Conservation (phyloP, 1,140 invertebrate genomes). For the Heliconius hermathena region DNA sequence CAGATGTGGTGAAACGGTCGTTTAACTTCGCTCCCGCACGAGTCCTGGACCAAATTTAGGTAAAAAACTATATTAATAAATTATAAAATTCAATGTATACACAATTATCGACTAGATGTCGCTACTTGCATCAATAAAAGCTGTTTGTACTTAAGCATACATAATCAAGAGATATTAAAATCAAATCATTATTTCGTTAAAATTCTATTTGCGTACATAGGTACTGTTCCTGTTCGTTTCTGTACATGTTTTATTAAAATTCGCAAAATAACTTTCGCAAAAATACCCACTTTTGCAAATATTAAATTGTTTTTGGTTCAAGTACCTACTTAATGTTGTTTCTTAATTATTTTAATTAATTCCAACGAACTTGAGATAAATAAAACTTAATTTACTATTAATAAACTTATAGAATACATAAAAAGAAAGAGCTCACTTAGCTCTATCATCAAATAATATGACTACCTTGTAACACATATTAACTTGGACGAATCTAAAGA, state of each 20-base stretch:
- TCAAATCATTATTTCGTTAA: neutral
- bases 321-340: no score
- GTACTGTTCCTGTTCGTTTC: no score
- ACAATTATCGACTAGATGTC: neutral
- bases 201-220: neutral
- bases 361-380: no score
- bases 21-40: slow-evolving; percentile 71
- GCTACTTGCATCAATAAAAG: neutral
- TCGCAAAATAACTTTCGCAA: no score
- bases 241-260: no score
- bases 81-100: neutral
- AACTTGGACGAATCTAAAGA: slow-evolving; percentile 18
- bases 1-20: slow-evolving; percentile 60
- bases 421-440: neutral
- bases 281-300: no score
- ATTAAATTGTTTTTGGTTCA: no score
- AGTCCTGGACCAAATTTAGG: slow-evolving; percentile 53
- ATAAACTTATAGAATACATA: neutral
- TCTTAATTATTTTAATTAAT: no score
- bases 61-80: neutral
- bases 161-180: neutral
- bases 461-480: neutral
- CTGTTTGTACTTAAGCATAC: neutral
- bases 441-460: neutral
- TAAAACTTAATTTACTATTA: no score